Evolutionary conservation across 2,888 invertebrate genomes (phyloP).

Genomic region (Podabrus alpinus): DNA sequence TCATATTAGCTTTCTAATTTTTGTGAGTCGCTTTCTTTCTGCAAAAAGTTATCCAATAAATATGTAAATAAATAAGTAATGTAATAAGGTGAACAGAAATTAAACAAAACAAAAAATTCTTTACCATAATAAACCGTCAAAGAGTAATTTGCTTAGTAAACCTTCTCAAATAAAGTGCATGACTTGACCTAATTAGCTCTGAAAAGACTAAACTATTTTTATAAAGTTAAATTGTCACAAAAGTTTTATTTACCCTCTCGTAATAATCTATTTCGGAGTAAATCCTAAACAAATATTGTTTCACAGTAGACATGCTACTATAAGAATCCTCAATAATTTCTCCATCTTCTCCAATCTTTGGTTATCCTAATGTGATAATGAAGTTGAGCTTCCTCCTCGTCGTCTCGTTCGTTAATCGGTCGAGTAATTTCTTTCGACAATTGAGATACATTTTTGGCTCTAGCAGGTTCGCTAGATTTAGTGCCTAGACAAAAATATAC

Average conservation of each 20-base stretch:
- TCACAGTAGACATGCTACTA: conserved; percentile 66
- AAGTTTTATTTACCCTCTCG: conserved; percentile 40
- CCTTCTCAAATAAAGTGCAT: too few relatives aligned
- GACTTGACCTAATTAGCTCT: too few relatives aligned
- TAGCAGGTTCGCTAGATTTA: conserved; percentile 19
- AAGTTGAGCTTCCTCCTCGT: conserved; percentile 45
- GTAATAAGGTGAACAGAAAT: too few relatives aligned
- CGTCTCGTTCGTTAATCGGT: conserved; percentile 24
- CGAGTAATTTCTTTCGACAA: conserved; percentile 25
- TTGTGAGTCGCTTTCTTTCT: too few relatives aligned
- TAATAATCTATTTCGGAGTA: conserved; percentile 48
- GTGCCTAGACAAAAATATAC: conserved; percentile 20
- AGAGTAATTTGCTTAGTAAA: too few relatives aligned
- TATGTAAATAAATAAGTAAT: too few relatives aligned
- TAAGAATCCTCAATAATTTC: conserved; percentile 75
- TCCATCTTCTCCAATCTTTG: conserved; percentile 73
- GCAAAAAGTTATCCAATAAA: too few relatives aligned
- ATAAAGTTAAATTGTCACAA: too few relatives aligned
- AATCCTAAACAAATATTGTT: conserved; percentile 74
- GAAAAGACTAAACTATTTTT: too few relatives aligned
- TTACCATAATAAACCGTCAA: too few relatives aligned
- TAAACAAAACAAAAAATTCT: too few relatives aligned
- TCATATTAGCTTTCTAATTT: too few relatives aligned
- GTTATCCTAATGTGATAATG: conserved; percentile 75
- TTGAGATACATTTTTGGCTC: conserved; percentile 29